phyloP scores from a whole-genome alignment of 1,140 invertebrate species.

The Brachionus paranguensis region DNA sequence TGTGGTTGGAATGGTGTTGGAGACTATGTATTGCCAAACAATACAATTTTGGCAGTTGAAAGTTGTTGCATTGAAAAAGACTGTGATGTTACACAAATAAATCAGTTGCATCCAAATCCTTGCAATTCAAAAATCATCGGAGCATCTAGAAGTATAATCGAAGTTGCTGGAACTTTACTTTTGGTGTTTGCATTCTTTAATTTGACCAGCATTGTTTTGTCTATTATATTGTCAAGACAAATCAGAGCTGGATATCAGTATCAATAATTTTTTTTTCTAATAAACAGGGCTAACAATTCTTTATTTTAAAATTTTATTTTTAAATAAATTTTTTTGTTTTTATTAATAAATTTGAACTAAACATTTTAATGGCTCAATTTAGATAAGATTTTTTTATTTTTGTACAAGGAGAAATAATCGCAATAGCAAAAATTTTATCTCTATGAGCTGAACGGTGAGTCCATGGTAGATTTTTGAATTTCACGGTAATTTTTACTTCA shows the following conservation, averaged over 20 bases:
- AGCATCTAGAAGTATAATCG: slow-evolving; percentile 13
- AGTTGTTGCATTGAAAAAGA: slow-evolving; percentile 18
- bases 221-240: background rate
- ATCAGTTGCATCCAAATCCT: background rate
- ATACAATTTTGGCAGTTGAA: background rate
- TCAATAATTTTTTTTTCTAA: slow-evolving; percentile 8
- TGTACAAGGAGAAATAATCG: no score
- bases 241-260: slow-evolving; percentile 21
- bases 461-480: no score
- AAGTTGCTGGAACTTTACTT: background rate
- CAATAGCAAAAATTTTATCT: no score
- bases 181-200: slow-evolving; percentile 22
- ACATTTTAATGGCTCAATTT: no score
- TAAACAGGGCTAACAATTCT: background rate
- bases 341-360: no score
- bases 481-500: no score
- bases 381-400: no score
- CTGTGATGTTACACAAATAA: background rate
- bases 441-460: no score
- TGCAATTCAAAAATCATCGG: slow-evolving; percentile 13
- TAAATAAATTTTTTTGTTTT: background rate
- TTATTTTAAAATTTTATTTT: background rate
- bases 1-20: slow-evolving; percentile 27
- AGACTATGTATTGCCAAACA: background rate
- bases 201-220: slow-evolving; percentile 26